Evolutionary conservation across 1,140 invertebrate genomes (phyloP).

Genomic region (Aphidius ervi): DNA sequence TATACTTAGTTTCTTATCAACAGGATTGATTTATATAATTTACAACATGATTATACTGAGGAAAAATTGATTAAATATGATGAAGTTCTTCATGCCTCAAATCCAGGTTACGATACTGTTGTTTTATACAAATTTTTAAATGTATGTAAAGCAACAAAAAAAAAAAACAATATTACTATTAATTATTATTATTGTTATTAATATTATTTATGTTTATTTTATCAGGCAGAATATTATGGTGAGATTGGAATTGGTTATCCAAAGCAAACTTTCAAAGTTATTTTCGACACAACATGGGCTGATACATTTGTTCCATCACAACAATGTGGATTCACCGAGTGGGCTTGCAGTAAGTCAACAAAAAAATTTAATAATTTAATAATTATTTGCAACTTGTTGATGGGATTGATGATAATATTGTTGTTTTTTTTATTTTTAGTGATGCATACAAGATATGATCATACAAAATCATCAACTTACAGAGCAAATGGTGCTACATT

Average conservation of each 20-base stretch:
- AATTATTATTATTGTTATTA: slow-evolving; percentile 16
- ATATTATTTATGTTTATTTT: slow-evolving; percentile 16
- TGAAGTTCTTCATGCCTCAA: background rate
- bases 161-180: slow-evolving; percentile 5
- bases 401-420: background rate
- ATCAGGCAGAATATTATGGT: slow-evolving; percentile 67
- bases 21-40: slow-evolving; percentile 18
- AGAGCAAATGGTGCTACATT: slow-evolving; percentile 60
- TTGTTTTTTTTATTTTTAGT: slow-evolving; percentile 38
- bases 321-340: slow-evolving; percentile 55
- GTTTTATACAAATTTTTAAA: slow-evolving; percentile 34
- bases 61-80: background rate
- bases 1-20: background rate
- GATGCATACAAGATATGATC: slow-evolving; percentile 63
- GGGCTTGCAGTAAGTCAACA: slow-evolving; percentile 61
- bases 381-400: background rate
- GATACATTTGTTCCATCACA: slow-evolving; percentile 67
- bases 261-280: slow-evolving; percentile 60
- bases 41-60: background rate
- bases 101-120: slow-evolving; percentile 26
- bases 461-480: slow-evolving; percentile 61
- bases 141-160: slow-evolving; percentile 27
- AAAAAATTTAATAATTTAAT: slow-evolving; percentile 3
- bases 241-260: slow-evolving; percentile 61
- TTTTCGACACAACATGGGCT: slow-evolving; percentile 67